Evolutionary conservation across 1,140 invertebrate genomes (phyloP).

Genomic region (Chrysoperla carnea): DNA sequence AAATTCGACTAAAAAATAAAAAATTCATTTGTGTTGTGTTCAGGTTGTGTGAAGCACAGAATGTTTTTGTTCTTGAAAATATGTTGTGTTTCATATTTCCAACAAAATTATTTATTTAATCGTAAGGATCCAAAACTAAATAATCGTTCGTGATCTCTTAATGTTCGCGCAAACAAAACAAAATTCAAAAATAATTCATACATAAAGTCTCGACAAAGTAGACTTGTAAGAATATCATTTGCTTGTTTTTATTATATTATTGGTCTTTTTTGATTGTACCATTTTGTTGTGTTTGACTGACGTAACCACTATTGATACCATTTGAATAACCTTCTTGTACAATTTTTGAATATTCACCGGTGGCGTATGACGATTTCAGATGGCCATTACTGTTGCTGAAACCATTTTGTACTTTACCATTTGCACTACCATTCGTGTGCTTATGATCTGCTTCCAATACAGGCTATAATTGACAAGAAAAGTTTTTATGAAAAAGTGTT

Average conservation of each 20-base stretch:
- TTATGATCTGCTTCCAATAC: constrained; percentile 23
- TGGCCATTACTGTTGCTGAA: constrained; percentile 13
- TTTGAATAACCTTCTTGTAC: constrained; percentile 46
- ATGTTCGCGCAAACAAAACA: too few species aligned
- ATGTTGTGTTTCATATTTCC: too few species aligned
- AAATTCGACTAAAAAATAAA: too few species aligned
- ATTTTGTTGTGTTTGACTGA: constrained; percentile 29
- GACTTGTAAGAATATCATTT: background rate
- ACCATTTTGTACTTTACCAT: constrained; percentile 1
- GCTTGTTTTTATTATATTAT: background rate
- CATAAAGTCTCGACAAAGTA: background rate
- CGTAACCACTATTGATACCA: constrained; percentile 44
- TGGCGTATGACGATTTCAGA: constrained; percentile 27
- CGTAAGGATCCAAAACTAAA: too few species aligned
- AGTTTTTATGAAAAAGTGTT: constrained; percentile 3
- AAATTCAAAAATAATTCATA: background rate
- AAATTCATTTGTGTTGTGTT: too few species aligned
- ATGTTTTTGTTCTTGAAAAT: too few species aligned
- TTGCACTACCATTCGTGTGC: constrained; percentile 8
- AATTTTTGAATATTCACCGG: constrained; percentile 36
- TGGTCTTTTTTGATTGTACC: constrained; percentile 15
- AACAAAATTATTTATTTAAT: too few species aligned
- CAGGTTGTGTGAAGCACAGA: too few species aligned
- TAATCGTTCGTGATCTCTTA: too few species aligned
- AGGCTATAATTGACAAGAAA: constrained; percentile 18